Evolutionary conservation across 2,888 invertebrate genomes (phyloP).

Genomic region (Pristionchus japonicus): DNA sequence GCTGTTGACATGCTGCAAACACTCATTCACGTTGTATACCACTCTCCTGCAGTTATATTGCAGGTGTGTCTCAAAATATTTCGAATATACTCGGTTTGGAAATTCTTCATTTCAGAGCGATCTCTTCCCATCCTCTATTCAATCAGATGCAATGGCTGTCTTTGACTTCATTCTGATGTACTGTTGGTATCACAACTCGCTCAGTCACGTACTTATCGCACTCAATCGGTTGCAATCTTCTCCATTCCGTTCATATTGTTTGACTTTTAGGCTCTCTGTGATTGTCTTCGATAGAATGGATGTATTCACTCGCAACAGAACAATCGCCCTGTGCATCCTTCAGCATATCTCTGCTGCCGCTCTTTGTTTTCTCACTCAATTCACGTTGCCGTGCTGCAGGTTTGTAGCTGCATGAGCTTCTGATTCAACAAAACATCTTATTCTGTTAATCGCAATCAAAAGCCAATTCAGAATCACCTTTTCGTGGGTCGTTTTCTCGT

Average conservation of each 20-base stretch:
- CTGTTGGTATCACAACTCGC: conserved; percentile 23
- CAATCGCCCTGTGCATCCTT: background rate
- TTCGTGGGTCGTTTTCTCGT: background rate
- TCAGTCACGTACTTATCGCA: background rate
- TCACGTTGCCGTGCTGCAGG: background rate
- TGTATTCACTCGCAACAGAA: background rate
- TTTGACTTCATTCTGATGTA: background rate
- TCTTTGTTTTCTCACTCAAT: background rate
- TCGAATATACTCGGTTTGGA: no score
- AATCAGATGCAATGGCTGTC: background rate
- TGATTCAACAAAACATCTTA: no score
- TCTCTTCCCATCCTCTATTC: background rate
- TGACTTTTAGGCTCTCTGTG: background rate
- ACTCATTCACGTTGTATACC: no score
- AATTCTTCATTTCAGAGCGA: background rate
- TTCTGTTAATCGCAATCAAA: no score
- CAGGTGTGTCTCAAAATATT: background rate
- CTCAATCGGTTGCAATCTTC: background rate
- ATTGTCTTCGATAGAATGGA: background rate
- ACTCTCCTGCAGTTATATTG: background rate
- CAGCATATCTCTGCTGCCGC: background rate
- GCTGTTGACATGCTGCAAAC: background rate
- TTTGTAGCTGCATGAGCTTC: background rate
- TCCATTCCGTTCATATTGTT: no score
- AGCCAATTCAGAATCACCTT: background rate